Conservation (phyloP, 1,140 invertebrate species). For the Oppia nitens region DNA sequence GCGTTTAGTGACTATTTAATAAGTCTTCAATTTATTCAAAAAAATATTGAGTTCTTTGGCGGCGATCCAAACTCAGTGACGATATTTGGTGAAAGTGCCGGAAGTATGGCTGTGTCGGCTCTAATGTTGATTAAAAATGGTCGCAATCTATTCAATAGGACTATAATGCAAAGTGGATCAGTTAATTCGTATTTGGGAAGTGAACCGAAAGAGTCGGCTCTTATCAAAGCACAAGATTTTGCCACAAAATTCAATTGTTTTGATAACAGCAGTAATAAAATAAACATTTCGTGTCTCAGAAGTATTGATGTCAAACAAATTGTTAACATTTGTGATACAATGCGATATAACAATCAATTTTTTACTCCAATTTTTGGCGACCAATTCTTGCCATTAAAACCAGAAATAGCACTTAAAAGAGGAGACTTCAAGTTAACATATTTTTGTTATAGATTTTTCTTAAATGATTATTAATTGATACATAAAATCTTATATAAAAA, state of each 20-base stretch:
- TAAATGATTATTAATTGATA: not conserved
- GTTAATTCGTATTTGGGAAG: constrained; percentile 18
- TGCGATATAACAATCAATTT: not conserved
- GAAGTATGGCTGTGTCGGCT: constrained; percentile 42
- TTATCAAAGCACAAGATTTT: not conserved
- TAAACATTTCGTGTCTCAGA: not conserved
- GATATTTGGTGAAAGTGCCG: constrained; percentile 33
- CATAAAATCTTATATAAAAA: too few relatives aligned
- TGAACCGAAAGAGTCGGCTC: not conserved
- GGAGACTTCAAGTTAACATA: not conserved
- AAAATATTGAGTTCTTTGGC: constrained; percentile 58
- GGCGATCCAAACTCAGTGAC: constrained; percentile 47
- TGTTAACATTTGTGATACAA: not conserved
- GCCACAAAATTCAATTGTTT: not conserved
- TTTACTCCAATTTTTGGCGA: not conserved
- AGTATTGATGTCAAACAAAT: not conserved
- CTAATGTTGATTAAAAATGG: constrained; percentile 38
- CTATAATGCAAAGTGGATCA: constrained; percentile 41
- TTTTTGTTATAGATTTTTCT: not conserved
- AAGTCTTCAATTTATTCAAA: constrained; percentile 52
- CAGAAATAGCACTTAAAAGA: constrained; percentile 4
- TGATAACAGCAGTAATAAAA: not conserved
- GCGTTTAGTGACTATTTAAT: constrained; percentile 54
- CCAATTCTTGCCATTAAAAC: constrained; percentile 5
- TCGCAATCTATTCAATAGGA: constrained; percentile 58